phyloP scores from a whole-genome alignment of 1,140 invertebrate species.

The Drosophila ercepeae region DNA sequence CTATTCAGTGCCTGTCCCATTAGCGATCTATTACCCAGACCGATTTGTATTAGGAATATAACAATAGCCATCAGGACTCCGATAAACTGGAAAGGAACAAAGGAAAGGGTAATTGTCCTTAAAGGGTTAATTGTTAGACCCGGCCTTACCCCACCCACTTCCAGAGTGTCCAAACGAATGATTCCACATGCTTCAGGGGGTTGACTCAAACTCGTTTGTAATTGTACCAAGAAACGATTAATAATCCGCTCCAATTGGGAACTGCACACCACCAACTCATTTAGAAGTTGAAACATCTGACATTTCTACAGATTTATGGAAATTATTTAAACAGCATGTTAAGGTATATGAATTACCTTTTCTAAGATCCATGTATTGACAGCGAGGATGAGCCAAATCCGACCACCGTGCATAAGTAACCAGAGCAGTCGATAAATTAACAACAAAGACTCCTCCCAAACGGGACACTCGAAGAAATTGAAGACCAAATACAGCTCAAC shows the following conservation, averaged over 20 bases:
- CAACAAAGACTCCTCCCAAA: slow-evolving; percentile 13
- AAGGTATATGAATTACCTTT: slow-evolving; percentile 27
- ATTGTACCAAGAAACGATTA: slow-evolving; percentile 67
- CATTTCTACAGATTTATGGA: slow-evolving; percentile 49
- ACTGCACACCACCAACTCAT: slow-evolving; percentile 39
- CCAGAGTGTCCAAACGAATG: slow-evolving; percentile 61
- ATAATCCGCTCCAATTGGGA: slow-evolving; percentile 44
- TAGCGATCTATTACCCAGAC: slow-evolving; percentile 69
- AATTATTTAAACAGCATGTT: background rate
- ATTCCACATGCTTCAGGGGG: slow-evolving; percentile 52
- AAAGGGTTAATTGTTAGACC: slow-evolving; percentile 1
- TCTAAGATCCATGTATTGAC: slow-evolving; percentile 50
- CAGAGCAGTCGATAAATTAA: slow-evolving; percentile 56
- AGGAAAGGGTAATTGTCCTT: slow-evolving; percentile 3
- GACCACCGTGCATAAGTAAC: slow-evolving; percentile 53
- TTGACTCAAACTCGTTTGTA: slow-evolving; percentile 37
- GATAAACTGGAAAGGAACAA: slow-evolving; percentile 57
- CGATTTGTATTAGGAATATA: slow-evolving; percentile 78
- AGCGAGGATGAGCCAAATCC: slow-evolving; percentile 53
- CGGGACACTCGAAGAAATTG: slow-evolving; percentile 52
- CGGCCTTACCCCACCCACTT: slow-evolving; percentile 65
- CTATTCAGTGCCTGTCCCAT: slow-evolving; percentile 40
- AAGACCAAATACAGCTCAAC: slow-evolving; percentile 58
- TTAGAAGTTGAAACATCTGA: slow-evolving; percentile 41
- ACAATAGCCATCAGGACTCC: slow-evolving; percentile 65